Base-by-base conservation (phyloP, 2,888 invertebrate species). In the Nomada goodeniana region DNA sequence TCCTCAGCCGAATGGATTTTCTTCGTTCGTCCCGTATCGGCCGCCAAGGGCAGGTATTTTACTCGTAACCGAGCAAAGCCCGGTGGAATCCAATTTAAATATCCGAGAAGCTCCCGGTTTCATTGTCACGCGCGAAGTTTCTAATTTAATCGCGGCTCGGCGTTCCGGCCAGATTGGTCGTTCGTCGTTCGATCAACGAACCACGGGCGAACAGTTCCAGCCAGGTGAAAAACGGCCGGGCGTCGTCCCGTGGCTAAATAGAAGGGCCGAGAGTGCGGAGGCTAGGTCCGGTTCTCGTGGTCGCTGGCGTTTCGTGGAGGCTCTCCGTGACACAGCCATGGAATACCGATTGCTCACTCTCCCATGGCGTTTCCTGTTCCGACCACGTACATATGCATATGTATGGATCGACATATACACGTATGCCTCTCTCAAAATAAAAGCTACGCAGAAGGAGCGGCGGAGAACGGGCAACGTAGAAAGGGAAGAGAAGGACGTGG, bases 331-430 rank as follows among this genome's bases (percentile, higher is more conserved):
- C 89, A 81, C 89, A 72, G 78, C 76, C 71, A 69, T 67, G 86
- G 89, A 89, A 89, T 89, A 89, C 90, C 90, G 90, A 91, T 91
- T 90, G 91, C 90, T 91, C 90, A 86, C 87, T 91, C 91, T 91
- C 91, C 90, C 90, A 89, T 91, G 88, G 88, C 91, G 89, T 91
- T 92, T 91, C 91, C 91, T 90, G 91, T 90, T 90, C 89, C 90
- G 89, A 88, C 88, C 87, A 85, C 88, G 88, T 89, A 88, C 88
- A 57, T 23, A 47, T 47, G 15, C 47, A 15, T 47, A 15, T 47
- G 15, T 47, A 13, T 47, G 15, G 11, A 47, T 47, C 47, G 1
- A 13, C 47, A 15, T 47, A 47, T 1, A 4, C 3, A 15, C 13
- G 47, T 47, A 15, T 47, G 47, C 3, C 84, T 82, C 86, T 88